Evolutionary conservation across 2,888 invertebrate genomes (phyloP).

Genomic region (Drosophila heteroneura): DNA sequence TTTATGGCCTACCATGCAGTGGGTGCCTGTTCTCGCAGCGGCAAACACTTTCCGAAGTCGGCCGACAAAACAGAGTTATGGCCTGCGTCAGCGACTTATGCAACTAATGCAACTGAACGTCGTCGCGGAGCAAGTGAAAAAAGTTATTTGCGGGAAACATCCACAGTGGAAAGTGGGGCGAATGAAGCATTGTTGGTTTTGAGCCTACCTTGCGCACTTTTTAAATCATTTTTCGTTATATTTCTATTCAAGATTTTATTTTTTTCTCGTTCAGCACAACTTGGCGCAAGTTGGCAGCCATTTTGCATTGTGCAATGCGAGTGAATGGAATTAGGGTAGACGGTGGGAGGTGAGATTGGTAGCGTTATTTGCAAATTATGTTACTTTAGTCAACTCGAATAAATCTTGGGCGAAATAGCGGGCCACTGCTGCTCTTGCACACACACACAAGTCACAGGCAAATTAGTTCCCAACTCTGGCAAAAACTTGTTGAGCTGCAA

Average conservation of each 20-base stretch:
- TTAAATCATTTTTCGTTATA: conserved; percentile 60
- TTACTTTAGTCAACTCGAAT: conserved; percentile 74
- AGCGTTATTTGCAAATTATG: conserved; percentile 71
- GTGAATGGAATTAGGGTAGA: conserved; percentile 14
- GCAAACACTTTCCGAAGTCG: conserved; percentile 48
- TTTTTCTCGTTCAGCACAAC: conserved; percentile 1
- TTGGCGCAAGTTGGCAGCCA: conserved; percentile 39
- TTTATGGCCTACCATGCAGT: conserved; percentile 53
- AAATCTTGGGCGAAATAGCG: conserved; percentile 59
- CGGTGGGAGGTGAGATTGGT: conserved; percentile 14
- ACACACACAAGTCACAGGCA: conserved; percentile 70
- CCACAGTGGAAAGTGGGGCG: conserved; percentile 2
- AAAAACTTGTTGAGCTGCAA: conserved; percentile 73
- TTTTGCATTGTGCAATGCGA: conserved; percentile 49
- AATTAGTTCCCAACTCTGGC: conserved; percentile 60
- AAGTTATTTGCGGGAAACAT: conserved; percentile 70
- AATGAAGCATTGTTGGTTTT: conserved; percentile 28
- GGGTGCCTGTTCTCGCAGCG: conserved; percentile 9
- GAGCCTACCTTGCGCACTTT: conserved; percentile 55
- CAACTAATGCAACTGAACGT: conserved; percentile 68
- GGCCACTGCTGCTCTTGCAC: conserved; percentile 23
- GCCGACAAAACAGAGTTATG: conserved; percentile 17
- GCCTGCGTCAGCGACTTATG: conserved; percentile 45
- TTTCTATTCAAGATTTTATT: conserved; percentile 21
- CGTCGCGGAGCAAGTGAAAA: conserved; percentile 43